Evolutionary conservation across 1,140 invertebrate genomes (phyloP), one percentile per base, ranked within the genome.

Genomic region (Hetaerina americana): DNA sequence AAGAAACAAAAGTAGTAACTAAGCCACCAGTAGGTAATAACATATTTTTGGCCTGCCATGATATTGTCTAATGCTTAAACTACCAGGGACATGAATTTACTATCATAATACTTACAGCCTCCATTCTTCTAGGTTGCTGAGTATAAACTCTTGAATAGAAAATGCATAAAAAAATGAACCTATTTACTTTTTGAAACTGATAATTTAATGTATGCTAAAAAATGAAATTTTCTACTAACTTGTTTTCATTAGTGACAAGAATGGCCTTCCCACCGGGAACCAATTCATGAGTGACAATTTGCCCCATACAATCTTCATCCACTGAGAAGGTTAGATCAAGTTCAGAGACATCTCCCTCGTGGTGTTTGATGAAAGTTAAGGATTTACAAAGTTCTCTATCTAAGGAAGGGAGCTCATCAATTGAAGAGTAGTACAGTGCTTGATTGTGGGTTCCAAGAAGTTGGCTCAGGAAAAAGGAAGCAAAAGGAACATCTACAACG

Each of bases 401-500:
- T 3, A 99, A 83, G 5, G 96, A 98, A 0, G 97, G 94, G 70
- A 99, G 82, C 82, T 99, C 97, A 82, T 99, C 97, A 72, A 99
- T 90, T 80, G 92, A 97, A 78, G 94, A 97, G 22, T 57, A 57
- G 81, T 98, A 98, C 0, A 95, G 84, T 12, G 92, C 89, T 77
- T 92, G 91, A 73, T 94, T 92, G n/a, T 93, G 93, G 81, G 97
- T 94, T 0, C 95, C 94, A 26, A 98, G 84, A 72, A 99, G 91
- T 83, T 99, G 96, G 75, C 94, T 97, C 5, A 99, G 86, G 81
- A 99, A 99, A 80, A 99, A 99, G 27, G 96, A 95, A 0, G 98
- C 97, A 80, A 99, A 98, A 24, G 96, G 96, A 70, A 99, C 95
- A 82, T 99, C 97, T 5, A 98, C 93, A 24, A 98, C 95, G 73